A percentile compares a stretch with the other conserved stretches of the same genome.
phyloP scores from a whole-genome alignment of 2,113 vertebrate genomes.

The Dipodomys stephensi region DNA sequence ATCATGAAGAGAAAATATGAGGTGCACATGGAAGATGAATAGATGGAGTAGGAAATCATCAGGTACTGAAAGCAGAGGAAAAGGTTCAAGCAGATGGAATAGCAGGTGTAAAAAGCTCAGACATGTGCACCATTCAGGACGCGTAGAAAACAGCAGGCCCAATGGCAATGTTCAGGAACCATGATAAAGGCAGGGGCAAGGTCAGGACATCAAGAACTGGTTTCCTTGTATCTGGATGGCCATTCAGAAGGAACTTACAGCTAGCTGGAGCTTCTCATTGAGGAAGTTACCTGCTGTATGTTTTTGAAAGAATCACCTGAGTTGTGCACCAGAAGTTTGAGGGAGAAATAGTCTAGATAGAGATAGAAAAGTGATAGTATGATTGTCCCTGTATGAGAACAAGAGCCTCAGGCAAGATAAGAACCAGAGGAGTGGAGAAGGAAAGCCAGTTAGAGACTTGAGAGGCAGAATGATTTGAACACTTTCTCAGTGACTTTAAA shows the following conservation, averaged over 20 bases:
- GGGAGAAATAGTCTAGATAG: neutral
- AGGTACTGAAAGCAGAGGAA: neutral
- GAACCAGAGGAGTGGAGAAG: neutral
- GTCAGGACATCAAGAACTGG: neutral
- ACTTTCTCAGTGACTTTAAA: conserved; percentile 7
- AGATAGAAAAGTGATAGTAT: neutral
- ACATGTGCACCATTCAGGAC: neutral
- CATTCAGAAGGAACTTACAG: neutral
- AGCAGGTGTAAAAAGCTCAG: neutral
- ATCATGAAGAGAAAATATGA: neutral
- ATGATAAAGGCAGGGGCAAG: neutral
- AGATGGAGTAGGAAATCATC: neutral
- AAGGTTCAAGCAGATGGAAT: neutral
- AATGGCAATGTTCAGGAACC: neutral
- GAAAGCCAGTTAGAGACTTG: neutral
- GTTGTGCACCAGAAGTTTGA: neutral
- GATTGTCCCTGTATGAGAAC: neutral
- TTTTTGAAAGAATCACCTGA: neutral
- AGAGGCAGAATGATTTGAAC: neutral
- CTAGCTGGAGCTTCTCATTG: neutral
- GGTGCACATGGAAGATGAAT: neutral
- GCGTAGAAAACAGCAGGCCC: conserved; percentile 6
- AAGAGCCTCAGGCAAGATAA: neutral
- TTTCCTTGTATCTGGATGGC: neutral
- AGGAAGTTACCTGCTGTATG: neutral